These are phyloP conservation scores for Micoletzkya japonica DNA, from an alignment of 2,888 invertebrate species.

Conservation along the genomic window DNA sequence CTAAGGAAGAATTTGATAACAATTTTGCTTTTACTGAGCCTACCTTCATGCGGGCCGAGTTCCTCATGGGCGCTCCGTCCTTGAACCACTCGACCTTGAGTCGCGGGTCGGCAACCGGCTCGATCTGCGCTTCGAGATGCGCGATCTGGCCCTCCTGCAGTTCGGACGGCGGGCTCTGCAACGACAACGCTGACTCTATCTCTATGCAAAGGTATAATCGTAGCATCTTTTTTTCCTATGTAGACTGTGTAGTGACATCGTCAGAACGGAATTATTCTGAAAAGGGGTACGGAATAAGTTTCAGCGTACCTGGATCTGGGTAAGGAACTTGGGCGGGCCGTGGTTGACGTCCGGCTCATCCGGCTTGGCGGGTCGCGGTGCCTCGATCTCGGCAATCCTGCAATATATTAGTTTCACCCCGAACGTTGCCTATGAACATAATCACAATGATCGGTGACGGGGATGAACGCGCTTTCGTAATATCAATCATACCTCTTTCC, in stretches of 20 bases:
- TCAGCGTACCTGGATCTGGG: slow-evolving; percentile 74
- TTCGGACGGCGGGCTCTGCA: slow-evolving; percentile 73
- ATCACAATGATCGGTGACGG: not conserved
- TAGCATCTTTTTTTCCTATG: too few relatives aligned
- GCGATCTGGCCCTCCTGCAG: slow-evolving; percentile 92
- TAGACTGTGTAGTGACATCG: too few relatives aligned
- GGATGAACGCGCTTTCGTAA: not conserved
- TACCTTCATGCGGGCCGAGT: slow-evolving; percentile 70
- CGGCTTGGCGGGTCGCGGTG: slow-evolving; percentile 43
- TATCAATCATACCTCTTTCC: slow-evolving; percentile 38
- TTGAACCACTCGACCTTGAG: slow-evolving; percentile 67
- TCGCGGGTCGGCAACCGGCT: slow-evolving; percentile 86
- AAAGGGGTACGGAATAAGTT: not conserved
- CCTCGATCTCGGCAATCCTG: slow-evolving; percentile 66
- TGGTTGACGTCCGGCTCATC: slow-evolving; percentile 73
- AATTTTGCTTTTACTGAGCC: not conserved
- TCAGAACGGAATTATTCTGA: too few relatives aligned
- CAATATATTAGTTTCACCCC: slow-evolving; percentile 63
- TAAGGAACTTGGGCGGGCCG: slow-evolving; percentile 83
- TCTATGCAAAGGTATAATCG: not conserved
- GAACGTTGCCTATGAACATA: not conserved
- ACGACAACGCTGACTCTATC: slow-evolving; percentile 67
- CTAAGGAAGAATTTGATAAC: not conserved
- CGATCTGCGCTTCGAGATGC: slow-evolving; percentile 90
- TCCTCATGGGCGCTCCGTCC: slow-evolving; percentile 84